Evolutionary conservation across 2,113 vertebrate species (phyloP), one percentile per base, ranked within the genome.

Genomic region (Sceloporus undulatus): DNA sequence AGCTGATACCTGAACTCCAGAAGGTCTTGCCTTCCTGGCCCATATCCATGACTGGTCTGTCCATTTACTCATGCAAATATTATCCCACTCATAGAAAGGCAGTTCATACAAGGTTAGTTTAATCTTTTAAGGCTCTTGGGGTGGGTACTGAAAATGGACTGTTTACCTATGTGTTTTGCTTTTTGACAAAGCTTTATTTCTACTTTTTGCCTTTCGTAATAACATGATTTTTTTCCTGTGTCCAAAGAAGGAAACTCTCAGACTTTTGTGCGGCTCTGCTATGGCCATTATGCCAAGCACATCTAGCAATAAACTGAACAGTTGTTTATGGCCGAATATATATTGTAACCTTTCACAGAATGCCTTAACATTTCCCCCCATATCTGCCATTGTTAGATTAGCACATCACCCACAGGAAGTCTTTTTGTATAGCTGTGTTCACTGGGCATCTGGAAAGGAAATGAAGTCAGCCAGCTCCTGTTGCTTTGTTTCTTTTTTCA

Each of bases 311-410:
- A 70, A 70, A 48, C 59, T 80, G 18, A 82, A 82, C 13, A 56
- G 48, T 75, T 86, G 84, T 78, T 86, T 83, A 90, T 21, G 52
- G 18, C 18, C 59, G 34, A 65, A 14, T 86, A 25, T 73, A 62
- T 78, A 84, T 10, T 48, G 29, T 27, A 90, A 83, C 19, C 34
- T 73, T 79, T 78, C 29, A n/a, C 10, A 90, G 75, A 87, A 82
- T 73, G 74, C 38, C 87, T 87, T 25, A 93, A 56, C 18, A 48
- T 13, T 91, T 94, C 91, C 86, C 84, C 92, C 86, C 14, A n/a
- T 78, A 54, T 91, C 92, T 86, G 65, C 91, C 91, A 92, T 94
- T 95, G 95, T 96, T 93, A 84, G 89, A 42, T 23, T 78, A 70
- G 34, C 80, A 82, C 6, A 14, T 90, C 90, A 93, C 90, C 89